Percentiles rank a stretch among this genome's conserved stretches.
Conservation (phyloP, 2,797 vertebrate genomes). For the Dipus sagitta region DNA sequence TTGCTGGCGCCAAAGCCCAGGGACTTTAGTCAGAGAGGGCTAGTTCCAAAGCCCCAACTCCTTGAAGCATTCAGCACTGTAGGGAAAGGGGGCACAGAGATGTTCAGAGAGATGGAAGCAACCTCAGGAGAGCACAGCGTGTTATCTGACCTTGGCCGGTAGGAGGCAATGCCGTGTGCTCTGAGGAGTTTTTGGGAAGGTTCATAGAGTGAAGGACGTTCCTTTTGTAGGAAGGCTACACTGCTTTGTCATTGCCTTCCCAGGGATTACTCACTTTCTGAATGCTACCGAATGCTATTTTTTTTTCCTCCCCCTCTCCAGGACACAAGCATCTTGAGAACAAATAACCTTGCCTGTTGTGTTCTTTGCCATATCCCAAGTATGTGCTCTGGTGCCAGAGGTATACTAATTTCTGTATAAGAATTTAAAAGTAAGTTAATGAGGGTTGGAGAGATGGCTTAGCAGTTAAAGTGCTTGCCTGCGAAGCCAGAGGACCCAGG, state of each 20-base stretch:
- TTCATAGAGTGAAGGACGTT: not conserved
- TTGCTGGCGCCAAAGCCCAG: not conserved
- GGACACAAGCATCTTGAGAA: not conserved
- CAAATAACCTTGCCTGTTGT: not conserved
- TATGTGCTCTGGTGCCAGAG: not conserved
- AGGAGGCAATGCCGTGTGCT: not conserved
- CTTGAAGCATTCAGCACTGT: not conserved
- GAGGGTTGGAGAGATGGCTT: too few relatives aligned
- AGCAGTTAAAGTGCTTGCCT: too few relatives aligned
- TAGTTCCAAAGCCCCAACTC: not conserved
- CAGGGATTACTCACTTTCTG: constrained; percentile 1
- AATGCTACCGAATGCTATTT: not conserved
- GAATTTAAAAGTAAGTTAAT: too few relatives aligned
- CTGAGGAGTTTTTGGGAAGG: not conserved
- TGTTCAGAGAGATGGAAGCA: not conserved
- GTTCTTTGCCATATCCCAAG: not conserved
- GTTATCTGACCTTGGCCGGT: not conserved
- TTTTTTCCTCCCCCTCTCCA: not conserved
- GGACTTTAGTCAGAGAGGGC: not conserved
- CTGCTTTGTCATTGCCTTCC: not conserved
- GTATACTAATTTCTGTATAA: not conserved
- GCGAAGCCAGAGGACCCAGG: too few relatives aligned
- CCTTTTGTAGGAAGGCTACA: not conserved
- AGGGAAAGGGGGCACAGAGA: not conserved
- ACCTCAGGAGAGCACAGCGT: not conserved